Base-by-base conservation (phyloP, 2,888 invertebrate species). In the Monopis laevigella region DNA sequence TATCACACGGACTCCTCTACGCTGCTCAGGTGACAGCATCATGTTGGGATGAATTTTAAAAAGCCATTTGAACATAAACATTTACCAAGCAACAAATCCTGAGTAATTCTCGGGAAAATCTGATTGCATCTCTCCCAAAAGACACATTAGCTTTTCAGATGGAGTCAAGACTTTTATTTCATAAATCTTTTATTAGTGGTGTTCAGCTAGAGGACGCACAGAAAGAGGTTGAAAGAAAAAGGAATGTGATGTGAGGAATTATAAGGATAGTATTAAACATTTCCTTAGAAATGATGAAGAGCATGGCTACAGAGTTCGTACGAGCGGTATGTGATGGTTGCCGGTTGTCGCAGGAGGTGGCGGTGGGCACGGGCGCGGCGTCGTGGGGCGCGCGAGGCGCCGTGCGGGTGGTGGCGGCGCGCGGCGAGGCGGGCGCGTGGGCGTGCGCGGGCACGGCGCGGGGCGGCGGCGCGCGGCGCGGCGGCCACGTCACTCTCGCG, bases 401-500 rank as follows among this genome's bases (percentile, higher is more conserved):
- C 5, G 53, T 67, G 18, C 64, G 70, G 46, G 64, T 80, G 1
- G 62, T 77, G 2, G 77, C 75, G 2, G 65, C 71, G 0, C 53
- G 78, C 0, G 86, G 86, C 16, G 89, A 89, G 56, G 87, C 88
- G 27, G 91, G 89, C 0, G 67, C 82, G 39, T 92, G 91, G 87
- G 82, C 84, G 43, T 92, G 91, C 56, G 84, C 85, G 17, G 85
- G 88, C 1, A 81, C 82, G 27, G 87, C 88, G 53, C 75, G 78
- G 1, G 82, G 84, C 24, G 87, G 87, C 0, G 84, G 84, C 43
- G 83, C 86, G 2, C 83, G 87, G 30, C 84, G 86, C 45, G 85
- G 87, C 18, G 81, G 84, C 55, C 85, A 86, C 30, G 83, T 87
- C 49, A 85, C 86, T 59, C 75, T 88, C 51, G 82, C 86, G 44